Evolutionary conservation across 2,888 invertebrate genomes (phyloP).

Genomic region (Eubasilissa splendida): DNA sequence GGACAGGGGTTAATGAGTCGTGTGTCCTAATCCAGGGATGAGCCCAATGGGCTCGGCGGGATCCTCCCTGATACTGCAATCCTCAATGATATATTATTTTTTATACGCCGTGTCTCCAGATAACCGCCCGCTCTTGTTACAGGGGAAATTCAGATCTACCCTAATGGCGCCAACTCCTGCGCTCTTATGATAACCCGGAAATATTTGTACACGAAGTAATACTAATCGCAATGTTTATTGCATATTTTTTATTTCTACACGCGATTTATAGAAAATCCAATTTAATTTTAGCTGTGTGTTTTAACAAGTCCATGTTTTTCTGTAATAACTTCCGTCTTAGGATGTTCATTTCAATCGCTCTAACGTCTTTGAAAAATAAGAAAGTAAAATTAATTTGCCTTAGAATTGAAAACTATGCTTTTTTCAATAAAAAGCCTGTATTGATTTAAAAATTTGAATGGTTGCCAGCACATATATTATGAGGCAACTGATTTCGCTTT

Average conservation of each 20-base stretch:
- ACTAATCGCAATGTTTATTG: constrained; percentile 4
- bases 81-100: constrained; percentile 59
- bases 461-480: too few relatives aligned
- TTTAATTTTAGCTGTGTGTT: too few relatives aligned
- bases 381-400: too few relatives aligned
- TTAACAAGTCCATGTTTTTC: too few relatives aligned
- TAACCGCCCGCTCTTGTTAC: constrained; percentile 56
- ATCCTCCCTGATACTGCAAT: constrained; percentile 56
- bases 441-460: too few relatives aligned
- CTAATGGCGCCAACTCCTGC: constrained; percentile 6
- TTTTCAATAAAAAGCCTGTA: too few relatives aligned
- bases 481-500: constrained; percentile 13
- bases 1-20: constrained; percentile 59
- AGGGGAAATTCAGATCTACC: constrained; percentile 17
- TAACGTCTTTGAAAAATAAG: too few relatives aligned
- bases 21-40: constrained; percentile 59
- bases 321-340: too few relatives aligned
- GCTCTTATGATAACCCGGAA: constrained; percentile 22
- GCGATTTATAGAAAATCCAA: too few relatives aligned
- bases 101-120: constrained; percentile 60
- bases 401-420: too few relatives aligned
- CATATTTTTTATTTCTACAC: not conserved
- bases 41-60: constrained; percentile 57
- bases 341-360: too few relatives aligned
- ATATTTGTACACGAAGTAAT: constrained; percentile 34